Conservation (phyloP, 2,113 vertebrate genomes). For the Oophaga pumilio region DNA sequence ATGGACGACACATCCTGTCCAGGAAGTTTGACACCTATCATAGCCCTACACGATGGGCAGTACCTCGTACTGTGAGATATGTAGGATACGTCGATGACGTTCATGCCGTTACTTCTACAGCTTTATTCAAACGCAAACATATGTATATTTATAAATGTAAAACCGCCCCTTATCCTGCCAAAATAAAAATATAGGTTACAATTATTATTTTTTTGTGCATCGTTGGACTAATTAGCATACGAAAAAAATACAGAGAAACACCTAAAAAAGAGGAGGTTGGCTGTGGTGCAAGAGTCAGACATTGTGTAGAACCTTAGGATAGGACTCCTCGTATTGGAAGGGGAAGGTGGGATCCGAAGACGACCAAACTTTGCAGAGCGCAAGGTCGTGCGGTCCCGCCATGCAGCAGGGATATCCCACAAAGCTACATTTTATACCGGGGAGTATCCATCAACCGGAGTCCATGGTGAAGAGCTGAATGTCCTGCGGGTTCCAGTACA, state of each 20-base stretch:
- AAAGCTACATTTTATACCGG: neutral
- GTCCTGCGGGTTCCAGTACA: conserved; percentile 90
- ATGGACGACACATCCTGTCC: neutral
- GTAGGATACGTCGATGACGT: neutral
- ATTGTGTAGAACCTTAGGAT: neutral
- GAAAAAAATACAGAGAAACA: neutral
- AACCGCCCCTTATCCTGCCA: neutral
- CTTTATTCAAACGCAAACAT: conserved; percentile 49
- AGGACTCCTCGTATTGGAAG: neutral
- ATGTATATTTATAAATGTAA: conserved; percentile 9
- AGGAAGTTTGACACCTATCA: neutral
- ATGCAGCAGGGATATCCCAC: conserved; percentile 20
- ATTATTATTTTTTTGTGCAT: neutral
- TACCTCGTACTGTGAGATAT: neutral
- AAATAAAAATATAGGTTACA: conserved; percentile 11
- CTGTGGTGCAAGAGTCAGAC: conserved; percentile 6
- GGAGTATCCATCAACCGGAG: conserved; percentile 77
- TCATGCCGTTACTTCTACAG: conserved; percentile 28
- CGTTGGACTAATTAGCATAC: conserved; percentile 12
- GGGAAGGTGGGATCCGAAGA: neutral
- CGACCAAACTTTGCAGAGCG: neutral
- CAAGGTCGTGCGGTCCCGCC: neutral
- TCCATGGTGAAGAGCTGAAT: conserved; percentile 97
- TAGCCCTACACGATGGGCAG: neutral
- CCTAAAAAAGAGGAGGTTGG: neutral